These are phyloP conservation scores for Ylistrum balloti DNA, from an alignment of 1,140 invertebrate genomes.

Conservation along the genomic window DNA sequence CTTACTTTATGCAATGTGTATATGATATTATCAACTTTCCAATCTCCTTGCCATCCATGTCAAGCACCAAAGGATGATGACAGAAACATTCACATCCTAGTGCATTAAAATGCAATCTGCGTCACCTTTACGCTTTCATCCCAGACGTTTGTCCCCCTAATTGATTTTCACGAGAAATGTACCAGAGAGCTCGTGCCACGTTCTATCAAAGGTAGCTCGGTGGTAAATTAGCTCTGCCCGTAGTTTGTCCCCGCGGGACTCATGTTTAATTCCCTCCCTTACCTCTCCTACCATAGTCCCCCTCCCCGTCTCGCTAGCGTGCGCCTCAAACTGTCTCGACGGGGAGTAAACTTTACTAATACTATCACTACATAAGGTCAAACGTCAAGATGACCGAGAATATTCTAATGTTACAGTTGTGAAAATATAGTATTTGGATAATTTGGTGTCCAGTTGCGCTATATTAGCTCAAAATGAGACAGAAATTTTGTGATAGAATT, in stretches of 20 bases:
- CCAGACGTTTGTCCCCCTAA: constrained; percentile 39
- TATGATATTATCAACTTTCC: constrained; percentile 40
- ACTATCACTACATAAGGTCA: background rate
- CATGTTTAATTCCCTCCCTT: background rate
- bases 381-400: constrained; percentile 5
- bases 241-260: constrained; percentile 21
- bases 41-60: constrained; percentile 37
- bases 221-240: constrained; percentile 10
- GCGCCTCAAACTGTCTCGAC: background rate
- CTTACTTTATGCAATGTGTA: constrained; percentile 35
- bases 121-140: constrained; percentile 42
- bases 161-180: constrained; percentile 49
- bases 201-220: constrained; percentile 14
- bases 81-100: constrained; percentile 41
- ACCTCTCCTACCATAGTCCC: background rate
- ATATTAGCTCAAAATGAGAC: constrained; percentile 39
- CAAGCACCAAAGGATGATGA: constrained; percentile 43
- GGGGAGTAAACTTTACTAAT: background rate
- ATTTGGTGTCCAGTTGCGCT: constrained; percentile 15
- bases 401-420: constrained; percentile 19
- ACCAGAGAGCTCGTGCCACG: constrained; percentile 38
- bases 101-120: constrained; percentile 47
- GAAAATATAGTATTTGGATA: background rate
- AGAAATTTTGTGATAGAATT: background rate
- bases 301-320: background rate